Evolutionary conservation across 1,140 invertebrate genomes (phyloP).

Genomic region (Chrysoperla carnea): DNA sequence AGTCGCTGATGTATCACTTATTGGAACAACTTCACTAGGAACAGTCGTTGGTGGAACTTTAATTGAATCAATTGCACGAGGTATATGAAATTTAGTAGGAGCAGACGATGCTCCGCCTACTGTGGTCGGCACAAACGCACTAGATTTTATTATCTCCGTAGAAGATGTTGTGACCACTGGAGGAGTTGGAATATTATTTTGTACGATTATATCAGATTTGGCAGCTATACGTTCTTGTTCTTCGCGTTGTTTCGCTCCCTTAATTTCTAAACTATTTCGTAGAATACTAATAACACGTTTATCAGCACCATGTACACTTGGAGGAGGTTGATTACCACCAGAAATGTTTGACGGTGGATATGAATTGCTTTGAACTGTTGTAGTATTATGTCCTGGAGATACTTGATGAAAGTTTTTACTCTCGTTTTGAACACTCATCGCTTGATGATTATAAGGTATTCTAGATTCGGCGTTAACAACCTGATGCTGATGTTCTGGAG

Average conservation of each 20-base stretch:
- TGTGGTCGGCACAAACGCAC: constrained; percentile 30
- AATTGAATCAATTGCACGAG: constrained; percentile 40
- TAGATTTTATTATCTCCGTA: constrained; percentile 26
- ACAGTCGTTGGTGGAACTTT: background rate
- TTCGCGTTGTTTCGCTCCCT: constrained; percentile 32
- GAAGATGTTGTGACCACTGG: constrained; percentile 18
- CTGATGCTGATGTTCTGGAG: background rate
- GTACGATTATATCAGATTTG: constrained; percentile 7
- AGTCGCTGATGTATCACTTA: background rate
- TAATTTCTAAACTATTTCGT: constrained; percentile 47
- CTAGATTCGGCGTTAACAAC: background rate
- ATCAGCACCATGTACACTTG: constrained; percentile 25
- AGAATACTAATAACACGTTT: constrained; percentile 47
- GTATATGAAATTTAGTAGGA: constrained; percentile 41
- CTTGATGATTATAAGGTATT: constrained; percentile 1
- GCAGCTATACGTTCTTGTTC: constrained; percentile 15
- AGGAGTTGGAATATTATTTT: constrained; percentile 4
- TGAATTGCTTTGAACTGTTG: constrained; percentile 6
- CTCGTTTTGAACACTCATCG: constrained; percentile 7
- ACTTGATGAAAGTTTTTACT: background rate
- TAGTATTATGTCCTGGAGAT: background rate
- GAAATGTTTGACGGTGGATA: constrained; percentile 9
- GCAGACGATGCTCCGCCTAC: constrained; percentile 27
- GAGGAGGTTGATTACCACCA: constrained; percentile 4
- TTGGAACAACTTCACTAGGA: background rate